phyloP scores from a whole-genome alignment of 92 coral and sea anemone species.

The Actinostola sp. region DNA sequence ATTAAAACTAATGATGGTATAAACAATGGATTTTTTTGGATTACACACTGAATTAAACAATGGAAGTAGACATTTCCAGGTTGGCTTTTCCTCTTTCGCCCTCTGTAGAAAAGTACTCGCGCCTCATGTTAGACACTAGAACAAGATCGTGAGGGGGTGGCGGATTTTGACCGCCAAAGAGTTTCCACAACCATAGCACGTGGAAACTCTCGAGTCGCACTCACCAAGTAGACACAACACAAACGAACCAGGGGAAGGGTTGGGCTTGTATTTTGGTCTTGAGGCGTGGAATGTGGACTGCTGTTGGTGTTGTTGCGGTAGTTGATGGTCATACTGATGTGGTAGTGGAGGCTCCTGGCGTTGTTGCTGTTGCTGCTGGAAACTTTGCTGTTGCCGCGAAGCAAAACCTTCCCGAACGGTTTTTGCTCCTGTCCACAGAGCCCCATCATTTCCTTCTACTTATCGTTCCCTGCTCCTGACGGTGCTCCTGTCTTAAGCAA shows the following conservation, averaged over 20 bases:
- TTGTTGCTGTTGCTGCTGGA: not conserved
- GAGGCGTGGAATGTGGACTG: not conserved
- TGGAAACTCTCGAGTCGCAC: not conserved
- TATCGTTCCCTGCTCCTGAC: not conserved
- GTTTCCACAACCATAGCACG: not conserved
- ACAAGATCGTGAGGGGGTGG: constrained; percentile 33
- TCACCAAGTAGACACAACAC: not conserved
- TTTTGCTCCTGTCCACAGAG: not conserved
- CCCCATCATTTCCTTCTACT: not conserved
- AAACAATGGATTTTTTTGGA: not conserved
- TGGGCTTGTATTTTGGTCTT: not conserved
- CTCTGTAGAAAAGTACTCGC: constrained; percentile 5
- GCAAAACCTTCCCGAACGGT: not conserved
- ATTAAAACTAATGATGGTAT: not conserved
- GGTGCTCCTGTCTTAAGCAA: not conserved
- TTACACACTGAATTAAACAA: not conserved
- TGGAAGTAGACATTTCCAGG: constrained; percentile 6
- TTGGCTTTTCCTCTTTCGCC: constrained; percentile 7
- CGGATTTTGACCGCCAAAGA: constrained; percentile 5
- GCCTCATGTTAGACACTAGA: constrained; percentile 32
- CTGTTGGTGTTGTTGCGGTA: not conserved
- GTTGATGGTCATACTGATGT: not conserved
- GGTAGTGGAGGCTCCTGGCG: not conserved
- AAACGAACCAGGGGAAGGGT: not conserved
- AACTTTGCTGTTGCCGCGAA: not conserved